phyloP scores from a whole-genome alignment of 2,113 vertebrate species.

The Gambusia holbrooki region DNA sequence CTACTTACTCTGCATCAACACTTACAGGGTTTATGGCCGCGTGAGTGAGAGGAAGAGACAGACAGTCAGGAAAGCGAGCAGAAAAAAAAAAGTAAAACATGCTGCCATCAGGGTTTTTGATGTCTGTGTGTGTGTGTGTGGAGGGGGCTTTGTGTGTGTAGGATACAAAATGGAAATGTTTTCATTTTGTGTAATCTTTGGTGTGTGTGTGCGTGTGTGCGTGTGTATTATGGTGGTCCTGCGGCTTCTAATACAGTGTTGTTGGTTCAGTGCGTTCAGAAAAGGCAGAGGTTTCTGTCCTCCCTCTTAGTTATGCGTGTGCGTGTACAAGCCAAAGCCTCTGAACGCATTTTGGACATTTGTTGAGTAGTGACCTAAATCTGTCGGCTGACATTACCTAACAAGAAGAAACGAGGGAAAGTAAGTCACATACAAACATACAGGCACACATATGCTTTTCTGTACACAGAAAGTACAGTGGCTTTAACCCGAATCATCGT shows the following conservation, averaged over 20 bases:
- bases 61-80: constrained; percentile 36
- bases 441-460: constrained; percentile 7
- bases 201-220: constrained; percentile 16
- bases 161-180: constrained; percentile 35
- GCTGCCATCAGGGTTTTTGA: constrained; percentile 72
- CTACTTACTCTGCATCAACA: constrained; percentile 72
- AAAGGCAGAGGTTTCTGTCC: constrained; percentile 45
- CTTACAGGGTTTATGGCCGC: constrained; percentile 43
- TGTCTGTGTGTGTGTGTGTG: constrained; percentile 30
- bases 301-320: constrained; percentile 6
- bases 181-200: constrained; percentile 46
- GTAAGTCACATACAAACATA: constrained; percentile 42
- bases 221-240: constrained; percentile 37
- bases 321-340: constrained; percentile 29
- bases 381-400: constrained; percentile 75
- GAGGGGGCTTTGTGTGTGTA: constrained; percentile 6
- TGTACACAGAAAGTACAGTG: background rate
- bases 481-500: background rate
- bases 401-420: constrained; percentile 65
- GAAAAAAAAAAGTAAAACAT: constrained; percentile 48
- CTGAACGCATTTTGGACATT: constrained; percentile 69
- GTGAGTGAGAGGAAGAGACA: constrained; percentile 23
- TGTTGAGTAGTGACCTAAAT: constrained; percentile 76
- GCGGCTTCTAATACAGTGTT: constrained; percentile 55
- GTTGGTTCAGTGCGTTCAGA: constrained; percentile 63